phyloP scores from a whole-genome alignment of 2,797 vertebrate species.

The Liasis olivaceus region DNA sequence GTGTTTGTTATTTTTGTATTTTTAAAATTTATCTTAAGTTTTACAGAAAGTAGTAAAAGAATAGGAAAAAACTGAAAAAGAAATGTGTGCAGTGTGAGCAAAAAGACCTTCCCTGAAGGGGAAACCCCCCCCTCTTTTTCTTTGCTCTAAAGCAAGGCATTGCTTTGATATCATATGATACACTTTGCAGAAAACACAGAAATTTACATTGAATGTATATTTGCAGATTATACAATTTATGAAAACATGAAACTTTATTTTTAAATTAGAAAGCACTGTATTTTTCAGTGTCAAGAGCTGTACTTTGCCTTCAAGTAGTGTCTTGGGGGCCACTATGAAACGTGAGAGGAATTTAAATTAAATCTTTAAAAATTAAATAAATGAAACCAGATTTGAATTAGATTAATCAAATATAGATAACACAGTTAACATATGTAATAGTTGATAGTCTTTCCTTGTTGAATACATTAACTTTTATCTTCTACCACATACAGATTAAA shows the following conservation, averaged over 20 bases:
- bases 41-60: neutral
- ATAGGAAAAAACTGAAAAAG: neutral
- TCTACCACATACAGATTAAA: neutral
- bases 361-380: neutral
- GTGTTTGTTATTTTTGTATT: neutral
- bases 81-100: neutral
- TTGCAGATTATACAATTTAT: neutral
- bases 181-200: neutral
- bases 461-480: neutral
- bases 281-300: neutral
- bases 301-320: neutral
- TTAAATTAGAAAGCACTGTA: neutral
- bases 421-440: neutral
- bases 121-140: no score
- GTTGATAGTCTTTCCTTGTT: neutral
- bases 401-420: no score
- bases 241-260: neutral
- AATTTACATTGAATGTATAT: neutral
- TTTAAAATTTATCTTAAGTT: neutral
- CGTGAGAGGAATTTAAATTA: neutral
- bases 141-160: neutral
- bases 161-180: neutral
- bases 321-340: neutral
- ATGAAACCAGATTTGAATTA: neutral
- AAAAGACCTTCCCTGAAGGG: no score